These are phyloP conservation scores for Papilio glaucus DNA, from an alignment of 1,140 invertebrate species.

Conservation along the genomic window DNA sequence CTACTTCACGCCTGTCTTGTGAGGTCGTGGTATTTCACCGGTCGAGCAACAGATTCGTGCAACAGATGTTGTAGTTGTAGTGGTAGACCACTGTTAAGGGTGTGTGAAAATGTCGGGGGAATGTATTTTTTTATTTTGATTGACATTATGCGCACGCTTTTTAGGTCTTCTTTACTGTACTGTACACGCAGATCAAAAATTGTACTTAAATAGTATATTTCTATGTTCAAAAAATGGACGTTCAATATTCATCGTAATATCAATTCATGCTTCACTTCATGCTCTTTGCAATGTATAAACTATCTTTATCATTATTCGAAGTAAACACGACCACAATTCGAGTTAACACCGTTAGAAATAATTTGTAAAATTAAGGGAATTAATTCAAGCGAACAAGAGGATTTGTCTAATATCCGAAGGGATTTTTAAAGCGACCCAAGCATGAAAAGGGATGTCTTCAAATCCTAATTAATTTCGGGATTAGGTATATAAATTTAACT, in stretches of 20 bases:
- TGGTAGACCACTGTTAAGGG: no score
- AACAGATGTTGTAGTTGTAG: no score
- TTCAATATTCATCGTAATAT: neutral
- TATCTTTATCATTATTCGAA: neutral
- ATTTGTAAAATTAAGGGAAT: neutral
- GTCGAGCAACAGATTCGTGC: no score
- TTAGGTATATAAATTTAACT: constrained; percentile 10
- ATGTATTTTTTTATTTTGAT: no score
- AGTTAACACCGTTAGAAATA: neutral
- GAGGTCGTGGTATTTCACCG: no score
- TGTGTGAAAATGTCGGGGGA: no score
- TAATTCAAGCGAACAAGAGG: neutral
- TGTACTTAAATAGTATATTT: no score
- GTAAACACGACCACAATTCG: neutral
- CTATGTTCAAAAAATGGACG: no score
- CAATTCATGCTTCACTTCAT: neutral
- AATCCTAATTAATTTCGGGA: constrained; percentile 19
- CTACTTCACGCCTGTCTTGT: no score
- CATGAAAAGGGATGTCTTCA: constrained; percentile 22
- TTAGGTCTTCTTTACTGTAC: no score
- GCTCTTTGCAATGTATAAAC: neutral
- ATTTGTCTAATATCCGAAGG: constrained; percentile 4
- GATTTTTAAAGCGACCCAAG: constrained; percentile 13
- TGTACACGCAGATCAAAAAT: no score
- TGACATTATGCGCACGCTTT: no score